These are phyloP conservation scores for Etheostoma cragini DNA, from an alignment of 2,113 vertebrate genomes.

Conservation along the genomic window DNA sequence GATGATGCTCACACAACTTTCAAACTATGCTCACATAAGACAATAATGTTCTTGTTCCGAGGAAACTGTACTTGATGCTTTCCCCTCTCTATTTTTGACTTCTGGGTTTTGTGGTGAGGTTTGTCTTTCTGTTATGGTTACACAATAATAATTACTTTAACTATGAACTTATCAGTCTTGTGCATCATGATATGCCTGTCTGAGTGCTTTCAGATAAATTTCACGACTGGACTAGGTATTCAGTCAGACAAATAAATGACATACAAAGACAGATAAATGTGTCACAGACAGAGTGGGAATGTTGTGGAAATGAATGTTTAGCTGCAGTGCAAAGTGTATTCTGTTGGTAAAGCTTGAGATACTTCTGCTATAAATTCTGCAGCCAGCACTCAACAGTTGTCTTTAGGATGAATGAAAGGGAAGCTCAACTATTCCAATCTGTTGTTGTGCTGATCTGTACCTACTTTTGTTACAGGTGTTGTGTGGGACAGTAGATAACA, in stretches of 20 bases:
- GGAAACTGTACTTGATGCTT: no score
- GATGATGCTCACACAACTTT: no score
- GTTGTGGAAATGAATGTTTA: slow-evolving; percentile 30
- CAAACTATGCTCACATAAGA: no score
- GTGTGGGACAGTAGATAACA: slow-evolving; percentile 8
- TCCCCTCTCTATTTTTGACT: no score
- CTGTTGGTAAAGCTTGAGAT: slow-evolving; percentile 22
- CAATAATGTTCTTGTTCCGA: no score
- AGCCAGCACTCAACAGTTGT: neutral
- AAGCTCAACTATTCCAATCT: neutral
- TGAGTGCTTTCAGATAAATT: no score
- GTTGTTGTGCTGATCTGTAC: slow-evolving; percentile 13
- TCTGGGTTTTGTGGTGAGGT: no score
- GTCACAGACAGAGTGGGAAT: slow-evolving; percentile 25
- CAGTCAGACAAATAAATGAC: slow-evolving; percentile 53
- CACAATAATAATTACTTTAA: no score
- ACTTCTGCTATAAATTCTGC: slow-evolving; percentile 1
- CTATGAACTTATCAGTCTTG: no score
- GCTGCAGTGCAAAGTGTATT: slow-evolving; percentile 20
- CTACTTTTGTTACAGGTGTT: slow-evolving; percentile 9
- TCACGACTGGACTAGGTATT: slow-evolving; percentile 36
- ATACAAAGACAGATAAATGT: slow-evolving; percentile 53
- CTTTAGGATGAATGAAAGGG: slow-evolving; percentile 13
- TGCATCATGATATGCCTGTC: no score
- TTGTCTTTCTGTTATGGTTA: no score